A percentile compares a stretch with the other conserved stretches of the same genome.
These are phyloP conservation scores for Melanotaenia duboulayi DNA, from an alignment of 2,113 vertebrate species.

Conservation along the genomic window DNA sequence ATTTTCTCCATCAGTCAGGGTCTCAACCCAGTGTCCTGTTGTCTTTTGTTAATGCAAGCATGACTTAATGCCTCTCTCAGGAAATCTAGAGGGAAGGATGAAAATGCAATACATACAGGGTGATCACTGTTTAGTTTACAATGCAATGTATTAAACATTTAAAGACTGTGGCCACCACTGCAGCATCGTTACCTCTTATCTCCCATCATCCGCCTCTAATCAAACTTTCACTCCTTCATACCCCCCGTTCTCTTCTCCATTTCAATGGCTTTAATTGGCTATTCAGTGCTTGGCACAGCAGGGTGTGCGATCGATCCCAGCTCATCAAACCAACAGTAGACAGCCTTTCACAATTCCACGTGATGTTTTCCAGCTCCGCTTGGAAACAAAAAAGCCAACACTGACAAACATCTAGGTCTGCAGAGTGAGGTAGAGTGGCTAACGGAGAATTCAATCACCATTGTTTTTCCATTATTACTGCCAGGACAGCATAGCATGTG, in stretches of 20 bases:
- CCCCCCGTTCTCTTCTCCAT: slow-evolving; percentile 21
- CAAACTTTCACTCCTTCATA: slow-evolving; percentile 37
- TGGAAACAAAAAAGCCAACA: slow-evolving; percentile 36
- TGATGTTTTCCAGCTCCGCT: slow-evolving; percentile 38
- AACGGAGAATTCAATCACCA: slow-evolving; percentile 69
- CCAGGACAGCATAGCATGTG: slow-evolving; percentile 17
- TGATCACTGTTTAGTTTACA: slow-evolving; percentile 27
- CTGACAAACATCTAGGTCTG: slow-evolving; percentile 73
- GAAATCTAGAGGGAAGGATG: slow-evolving; percentile 47
- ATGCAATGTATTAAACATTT: slow-evolving; percentile 54
- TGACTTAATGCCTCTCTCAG: slow-evolving; percentile 44
- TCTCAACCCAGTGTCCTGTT: slow-evolving; percentile 42
- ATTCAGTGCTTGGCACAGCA: slow-evolving; percentile 59
- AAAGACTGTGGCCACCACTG: neutral
- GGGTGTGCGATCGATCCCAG: slow-evolving; percentile 50
- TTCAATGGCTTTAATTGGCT: slow-evolving; percentile 71
- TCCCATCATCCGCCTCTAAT: slow-evolving; percentile 42
- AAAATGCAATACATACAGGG: slow-evolving; percentile 8
- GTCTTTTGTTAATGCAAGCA: slow-evolving; percentile 51
- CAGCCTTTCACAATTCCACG: slow-evolving; percentile 51
- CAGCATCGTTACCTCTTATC: slow-evolving; percentile 18
- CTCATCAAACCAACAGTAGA: slow-evolving; percentile 57
- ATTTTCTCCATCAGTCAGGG: too few relatives aligned
- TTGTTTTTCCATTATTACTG: slow-evolving; percentile 53
- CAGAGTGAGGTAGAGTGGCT: slow-evolving; percentile 63